Conservation (phyloP, 2,113 vertebrate genomes). For the Marmota monax region DNA sequence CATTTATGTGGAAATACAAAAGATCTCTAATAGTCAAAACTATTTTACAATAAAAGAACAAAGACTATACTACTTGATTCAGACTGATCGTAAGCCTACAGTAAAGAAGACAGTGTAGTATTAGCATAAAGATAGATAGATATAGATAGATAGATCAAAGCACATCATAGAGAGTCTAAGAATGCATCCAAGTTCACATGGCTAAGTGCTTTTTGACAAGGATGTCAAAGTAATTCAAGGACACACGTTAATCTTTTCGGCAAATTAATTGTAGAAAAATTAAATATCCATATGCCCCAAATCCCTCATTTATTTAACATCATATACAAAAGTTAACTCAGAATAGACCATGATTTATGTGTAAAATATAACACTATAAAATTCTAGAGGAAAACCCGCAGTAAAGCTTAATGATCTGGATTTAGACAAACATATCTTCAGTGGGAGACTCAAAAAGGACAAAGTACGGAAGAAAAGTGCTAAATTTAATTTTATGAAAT, state of each 20-base stretch:
- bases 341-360: background rate
- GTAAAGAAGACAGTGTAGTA: background rate
- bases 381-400: slow-evolving; percentile 13
- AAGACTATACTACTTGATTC: background rate
- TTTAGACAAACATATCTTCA: background rate
- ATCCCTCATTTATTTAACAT: background rate
- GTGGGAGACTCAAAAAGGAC: background rate
- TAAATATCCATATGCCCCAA: background rate
- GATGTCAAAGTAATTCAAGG: background rate
- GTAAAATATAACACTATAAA: slow-evolving; percentile 9
- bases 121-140: background rate
- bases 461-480: background rate
- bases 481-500: background rate
- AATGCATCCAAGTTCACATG: background rate
- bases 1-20: background rate
- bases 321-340: background rate
- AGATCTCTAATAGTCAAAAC: background rate
- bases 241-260: background rate
- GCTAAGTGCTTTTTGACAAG: background rate
- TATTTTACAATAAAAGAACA: background rate
- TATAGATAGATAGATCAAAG: background rate
- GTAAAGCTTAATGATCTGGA: background rate
- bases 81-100: background rate
- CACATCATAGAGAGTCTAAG: background rate
- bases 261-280: background rate